Base-by-base conservation (phyloP, 2,888 invertebrate genomes). In the Ectemnius continuus region DNA sequence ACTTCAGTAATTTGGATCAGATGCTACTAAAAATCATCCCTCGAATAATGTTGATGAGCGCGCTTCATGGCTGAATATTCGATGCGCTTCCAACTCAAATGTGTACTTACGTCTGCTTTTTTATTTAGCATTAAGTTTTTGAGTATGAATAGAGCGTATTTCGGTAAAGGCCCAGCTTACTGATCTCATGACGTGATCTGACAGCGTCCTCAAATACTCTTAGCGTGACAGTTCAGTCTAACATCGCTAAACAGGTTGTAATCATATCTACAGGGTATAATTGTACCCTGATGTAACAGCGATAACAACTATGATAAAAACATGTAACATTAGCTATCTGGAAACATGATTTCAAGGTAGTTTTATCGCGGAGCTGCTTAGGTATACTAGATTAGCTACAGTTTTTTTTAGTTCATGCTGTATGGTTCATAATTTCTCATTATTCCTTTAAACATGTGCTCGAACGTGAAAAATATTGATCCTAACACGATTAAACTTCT, bases 161-260 rank as follows among this genome's bases (percentile, higher is more conserved):
- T 67, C 47, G 52, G 56, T 60, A 61, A 63, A 68, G 67, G 64
- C 45, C 61, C 61, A 18, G 57, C 18, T 52, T 70, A 78, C 52
- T 76, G 73, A 79, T 79, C 75, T 79, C 73, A 66, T 18, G 36
- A 74, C 73, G 52, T 75, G 70, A 67, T 52, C 52, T 71, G 75
- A 75, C 67, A 66, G 74, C 80, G 73, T 75, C 76, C 77, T 77
- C 82, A 82, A 74, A 78, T 80, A 82, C 73, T 75, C 80, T 64
- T 68, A 18, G 45, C 70, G 59, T 14, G 36, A 63, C 18, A 57
- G 61, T 45, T 66, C 46, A 46, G 47, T 61, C 45, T 52, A 56
- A 20, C 45, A 59, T 65, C 47, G 58, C 45, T 61, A 61, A 68
- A 46, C n/a, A 28, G 63, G 48, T 60, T 70, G 59, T 67, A 59